Conservation (phyloP, 2,888 invertebrate genomes). For the Seira musarum region DNA sequence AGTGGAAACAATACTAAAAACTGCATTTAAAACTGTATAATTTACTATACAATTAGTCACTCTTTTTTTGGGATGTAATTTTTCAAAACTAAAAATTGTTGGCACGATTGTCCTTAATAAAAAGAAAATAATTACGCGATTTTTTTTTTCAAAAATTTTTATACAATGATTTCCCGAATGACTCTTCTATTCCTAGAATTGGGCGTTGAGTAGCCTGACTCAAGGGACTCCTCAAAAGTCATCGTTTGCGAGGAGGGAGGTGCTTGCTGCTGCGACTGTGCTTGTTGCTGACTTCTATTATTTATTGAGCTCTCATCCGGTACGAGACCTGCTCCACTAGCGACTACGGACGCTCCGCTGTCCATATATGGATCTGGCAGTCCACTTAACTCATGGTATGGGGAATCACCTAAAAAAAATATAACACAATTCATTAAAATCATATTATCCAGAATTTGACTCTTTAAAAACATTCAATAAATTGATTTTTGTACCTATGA, state of each 20-base stretch:
- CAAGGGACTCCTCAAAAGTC: constrained; percentile 93
- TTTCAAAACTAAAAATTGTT: constrained; percentile 44
- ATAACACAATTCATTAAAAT: constrained; percentile 1
- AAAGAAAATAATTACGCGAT: constrained; percentile 5
- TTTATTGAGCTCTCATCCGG: constrained; percentile 61
- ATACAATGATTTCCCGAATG: constrained; percentile 95
- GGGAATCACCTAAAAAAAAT: constrained; percentile 79
- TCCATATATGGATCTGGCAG: constrained; percentile 91
- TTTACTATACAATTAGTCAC: too few species aligned
- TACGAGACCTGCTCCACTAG: constrained; percentile 54
- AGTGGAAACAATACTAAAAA: too few species aligned
- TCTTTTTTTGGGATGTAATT: too few species aligned
- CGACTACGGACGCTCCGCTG: constrained; percentile 52
- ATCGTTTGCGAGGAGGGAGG: constrained; percentile 87
- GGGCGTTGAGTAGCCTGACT: constrained; percentile 94
- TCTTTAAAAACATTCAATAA: constrained; percentile 23
- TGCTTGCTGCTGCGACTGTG: constrained; percentile 73
- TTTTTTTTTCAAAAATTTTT: constrained; percentile 20
- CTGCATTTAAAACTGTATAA: too few species aligned
- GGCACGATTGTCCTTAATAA: constrained; percentile 67
- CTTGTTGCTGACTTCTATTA: constrained; percentile 50
- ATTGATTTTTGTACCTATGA: constrained; percentile 80
- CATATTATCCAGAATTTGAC: constrained; percentile 62
- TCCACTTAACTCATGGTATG: constrained; percentile 95
- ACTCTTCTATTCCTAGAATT: constrained; percentile 93